Conservation (phyloP, 2,113 vertebrate genomes). For the Bolborhynchus lineola region DNA sequence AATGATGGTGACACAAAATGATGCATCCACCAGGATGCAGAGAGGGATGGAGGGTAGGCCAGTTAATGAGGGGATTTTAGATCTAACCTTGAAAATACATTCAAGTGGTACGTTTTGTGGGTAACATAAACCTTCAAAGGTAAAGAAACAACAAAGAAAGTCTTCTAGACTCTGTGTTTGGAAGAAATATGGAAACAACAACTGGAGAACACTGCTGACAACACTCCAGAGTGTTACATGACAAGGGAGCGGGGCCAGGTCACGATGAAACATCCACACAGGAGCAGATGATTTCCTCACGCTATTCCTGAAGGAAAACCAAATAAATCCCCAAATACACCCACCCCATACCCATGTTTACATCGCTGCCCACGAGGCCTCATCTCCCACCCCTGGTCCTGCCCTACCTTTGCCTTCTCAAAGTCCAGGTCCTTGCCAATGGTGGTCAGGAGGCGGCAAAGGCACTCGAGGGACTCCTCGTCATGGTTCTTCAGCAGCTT, state of each 20-base stretch:
- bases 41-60: background rate
- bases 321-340: background rate
- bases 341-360: background rate
- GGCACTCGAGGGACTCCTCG: slow-evolving; percentile 92
- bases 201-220: background rate
- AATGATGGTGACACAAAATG: background rate
- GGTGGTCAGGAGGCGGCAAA: slow-evolving; percentile 94
- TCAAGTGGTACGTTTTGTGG: background rate
- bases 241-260: background rate
- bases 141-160: background rate
- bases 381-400: background rate
- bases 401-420: slow-evolving; percentile 93
- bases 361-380: background rate
- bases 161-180: background rate
- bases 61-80: background rate
- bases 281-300: background rate
- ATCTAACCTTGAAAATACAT: background rate
- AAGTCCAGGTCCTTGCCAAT: slow-evolving; percentile 98
- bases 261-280: background rate
- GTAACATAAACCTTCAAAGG: background rate
- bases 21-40: background rate
- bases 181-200: background rate
- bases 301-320: background rate
- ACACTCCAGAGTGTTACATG: background rate
- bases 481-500: slow-evolving; percentile 98